phyloP scores from a whole-genome alignment of 2,888 invertebrate species.

The Habroteleia sp. region DNA sequence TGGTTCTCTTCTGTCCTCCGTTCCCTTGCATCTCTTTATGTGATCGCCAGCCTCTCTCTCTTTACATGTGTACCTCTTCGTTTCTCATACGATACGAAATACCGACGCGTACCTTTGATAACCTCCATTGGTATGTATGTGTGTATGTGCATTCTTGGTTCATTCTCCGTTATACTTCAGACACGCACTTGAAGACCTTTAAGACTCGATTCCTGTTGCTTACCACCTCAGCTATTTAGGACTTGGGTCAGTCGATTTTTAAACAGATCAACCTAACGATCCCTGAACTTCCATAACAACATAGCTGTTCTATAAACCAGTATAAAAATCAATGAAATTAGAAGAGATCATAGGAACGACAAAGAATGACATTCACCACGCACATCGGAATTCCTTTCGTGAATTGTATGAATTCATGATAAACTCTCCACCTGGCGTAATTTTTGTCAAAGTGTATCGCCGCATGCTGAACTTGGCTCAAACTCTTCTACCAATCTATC shows the following conservation, averaged over 20 bases:
- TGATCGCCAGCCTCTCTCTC: conserved; percentile 30
- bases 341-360: too few species aligned
- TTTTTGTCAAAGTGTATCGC: conserved; percentile 53
- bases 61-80: conserved; percentile 47
- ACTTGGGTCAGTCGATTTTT: conserved; percentile 49
- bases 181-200: conserved; percentile 58
- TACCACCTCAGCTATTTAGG: conserved; percentile 47
- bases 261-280: conserved; percentile 5
- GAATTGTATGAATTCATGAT: conserved; percentile 44
- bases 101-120: conserved; percentile 39
- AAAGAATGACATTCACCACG: conserved; percentile 45
- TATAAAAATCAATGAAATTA: too few species aligned
- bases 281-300: too few species aligned
- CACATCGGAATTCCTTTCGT: conserved; percentile 31
- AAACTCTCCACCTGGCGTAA: conserved; percentile 44
- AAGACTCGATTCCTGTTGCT: conserved; percentile 50
- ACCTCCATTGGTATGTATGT: conserved; percentile 15
- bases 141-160: conserved; percentile 45
- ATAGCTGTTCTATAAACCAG: too few species aligned
- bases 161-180: conserved; percentile 63
- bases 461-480: conserved; percentile 31
- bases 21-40: conserved; percentile 43
- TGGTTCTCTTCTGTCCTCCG: conserved; percentile 50
- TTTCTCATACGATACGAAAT: conserved; percentile 36
- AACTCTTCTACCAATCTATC: conserved; percentile 25